phyloP scores from a whole-genome alignment of 2,113 vertebrate species.

The Plestiodon gilberti region DNA sequence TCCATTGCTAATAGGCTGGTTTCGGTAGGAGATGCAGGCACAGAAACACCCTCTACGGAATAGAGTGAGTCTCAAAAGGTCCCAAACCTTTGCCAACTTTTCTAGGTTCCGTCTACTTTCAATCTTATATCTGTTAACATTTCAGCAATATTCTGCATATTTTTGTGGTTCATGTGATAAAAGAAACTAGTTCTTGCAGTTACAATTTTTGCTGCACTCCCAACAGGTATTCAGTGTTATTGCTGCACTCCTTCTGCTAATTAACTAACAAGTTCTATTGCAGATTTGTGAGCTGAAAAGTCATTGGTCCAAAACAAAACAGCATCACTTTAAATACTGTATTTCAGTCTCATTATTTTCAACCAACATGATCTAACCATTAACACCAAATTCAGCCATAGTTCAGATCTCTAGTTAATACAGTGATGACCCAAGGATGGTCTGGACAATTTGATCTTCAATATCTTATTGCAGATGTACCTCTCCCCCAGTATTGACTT shows the following conservation, averaged over 20 bases:
- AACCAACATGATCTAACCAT: not conserved
- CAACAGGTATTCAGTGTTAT: not conserved
- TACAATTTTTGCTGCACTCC: not conserved
- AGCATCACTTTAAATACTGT: not conserved
- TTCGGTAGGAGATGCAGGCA: conserved; percentile 91
- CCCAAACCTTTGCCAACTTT: not conserved
- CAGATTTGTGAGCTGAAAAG: not conserved
- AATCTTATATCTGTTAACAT: not conserved
- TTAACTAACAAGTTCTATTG: not conserved
- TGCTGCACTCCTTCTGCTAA: not conserved
- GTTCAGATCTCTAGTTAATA: not conserved
- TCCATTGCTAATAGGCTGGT: conserved; percentile 95
- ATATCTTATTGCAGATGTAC: not conserved
- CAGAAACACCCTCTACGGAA: conserved; percentile 91
- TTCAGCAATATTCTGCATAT: not conserved
- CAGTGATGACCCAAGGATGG: not conserved
- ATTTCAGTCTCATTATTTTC: not conserved
- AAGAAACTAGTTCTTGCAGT: not conserved
- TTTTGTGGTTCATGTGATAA: not conserved
- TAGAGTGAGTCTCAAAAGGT: conserved; percentile 82
- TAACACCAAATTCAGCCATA: not conserved
- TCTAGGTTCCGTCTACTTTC: not conserved
- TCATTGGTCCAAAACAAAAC: not conserved
- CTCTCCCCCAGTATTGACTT: not conserved
- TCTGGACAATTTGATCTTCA: conserved; percentile 2